phyloP scores from a whole-genome alignment of 92 coral and sea anemone species.

The Desmophyllum pertusum region DNA sequence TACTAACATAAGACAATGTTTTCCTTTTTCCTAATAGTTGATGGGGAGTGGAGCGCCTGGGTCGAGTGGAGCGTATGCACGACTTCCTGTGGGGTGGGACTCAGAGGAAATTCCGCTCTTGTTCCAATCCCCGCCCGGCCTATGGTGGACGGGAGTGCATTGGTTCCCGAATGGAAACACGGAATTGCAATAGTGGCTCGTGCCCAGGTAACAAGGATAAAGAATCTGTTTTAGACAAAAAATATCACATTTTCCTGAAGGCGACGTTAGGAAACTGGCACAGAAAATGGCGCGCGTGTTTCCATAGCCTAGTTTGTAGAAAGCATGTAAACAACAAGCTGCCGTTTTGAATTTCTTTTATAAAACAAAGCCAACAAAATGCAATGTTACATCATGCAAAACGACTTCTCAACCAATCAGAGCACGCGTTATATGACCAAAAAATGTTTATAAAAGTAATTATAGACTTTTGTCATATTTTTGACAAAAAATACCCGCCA shows the following conservation, averaged over 20 bases:
- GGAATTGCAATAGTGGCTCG: not conserved
- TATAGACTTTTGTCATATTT: no score
- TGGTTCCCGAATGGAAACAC: not conserved
- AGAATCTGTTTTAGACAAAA: not conserved
- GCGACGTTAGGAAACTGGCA: no score
- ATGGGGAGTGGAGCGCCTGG: slow-evolving; percentile 45
- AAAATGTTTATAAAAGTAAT: no score
- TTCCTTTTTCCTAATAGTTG: not conserved
- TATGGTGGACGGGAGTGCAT: slow-evolving; percentile 30
- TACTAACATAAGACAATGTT: not conserved
- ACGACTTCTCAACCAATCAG: no score
- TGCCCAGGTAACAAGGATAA: slow-evolving; percentile 19
- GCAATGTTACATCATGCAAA: no score
- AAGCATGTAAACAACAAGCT: no score
- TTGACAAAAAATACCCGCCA: no score
- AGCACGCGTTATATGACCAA: no score
- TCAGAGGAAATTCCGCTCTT: slow-evolving; percentile 43
- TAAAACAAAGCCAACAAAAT: no score
- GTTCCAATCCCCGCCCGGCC: slow-evolving; percentile 47
- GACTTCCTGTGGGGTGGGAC: slow-evolving; percentile 42
- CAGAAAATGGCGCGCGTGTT: no score
- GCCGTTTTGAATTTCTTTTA: no score
- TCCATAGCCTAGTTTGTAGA: no score
- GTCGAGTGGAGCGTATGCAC: slow-evolving; percentile 38
- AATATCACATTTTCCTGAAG: not conserved